Conservation (phyloP, 2,888 invertebrate species). For the Ophion slaviceki region DNA sequence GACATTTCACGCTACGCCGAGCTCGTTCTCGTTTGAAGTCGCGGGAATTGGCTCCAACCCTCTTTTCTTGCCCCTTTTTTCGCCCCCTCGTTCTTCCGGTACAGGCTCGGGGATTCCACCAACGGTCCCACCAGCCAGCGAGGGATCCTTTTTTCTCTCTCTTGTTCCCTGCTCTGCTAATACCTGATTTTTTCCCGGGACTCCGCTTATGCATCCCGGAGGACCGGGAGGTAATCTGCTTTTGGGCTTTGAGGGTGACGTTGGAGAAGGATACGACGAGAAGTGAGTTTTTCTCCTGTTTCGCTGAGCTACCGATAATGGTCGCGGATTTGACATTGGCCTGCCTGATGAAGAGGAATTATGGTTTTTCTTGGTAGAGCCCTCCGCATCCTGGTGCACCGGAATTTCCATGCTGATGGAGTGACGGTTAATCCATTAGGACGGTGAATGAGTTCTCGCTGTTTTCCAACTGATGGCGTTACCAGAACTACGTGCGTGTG, state of each 20-base stretch:
- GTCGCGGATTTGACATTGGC: neutral
- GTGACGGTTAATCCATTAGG: neutral
- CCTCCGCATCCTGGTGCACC: neutral
- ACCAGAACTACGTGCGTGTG: no score
- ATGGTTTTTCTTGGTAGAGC: neutral
- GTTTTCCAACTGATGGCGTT: no score
- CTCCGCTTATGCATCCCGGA: slow-evolving; percentile 9
- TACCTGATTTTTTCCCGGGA: slow-evolving; percentile 17
- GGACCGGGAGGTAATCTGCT: slow-evolving; percentile 1
- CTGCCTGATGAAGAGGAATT: neutral
- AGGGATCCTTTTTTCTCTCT: neutral
- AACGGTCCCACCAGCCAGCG: neutral
- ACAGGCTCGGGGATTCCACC: slow-evolving; percentile 14
- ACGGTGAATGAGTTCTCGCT: no score
- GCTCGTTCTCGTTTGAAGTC: slow-evolving; percentile 75
- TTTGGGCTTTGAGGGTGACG: slow-evolving; percentile 1
- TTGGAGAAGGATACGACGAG: neutral
- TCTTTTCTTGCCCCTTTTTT: slow-evolving; percentile 27
- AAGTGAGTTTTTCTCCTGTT: slow-evolving; percentile 1
- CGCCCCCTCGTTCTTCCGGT: neutral
- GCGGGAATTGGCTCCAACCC: slow-evolving; percentile 72
- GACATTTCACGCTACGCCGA: slow-evolving; percentile 78
- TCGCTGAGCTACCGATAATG: slow-evolving; percentile 1
- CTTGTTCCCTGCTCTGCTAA: slow-evolving; percentile 10
- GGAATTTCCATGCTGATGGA: neutral